Evolutionary conservation across 2,113 vertebrate genomes (phyloP).

Genomic region (Oreotrochilus melanogaster): DNA sequence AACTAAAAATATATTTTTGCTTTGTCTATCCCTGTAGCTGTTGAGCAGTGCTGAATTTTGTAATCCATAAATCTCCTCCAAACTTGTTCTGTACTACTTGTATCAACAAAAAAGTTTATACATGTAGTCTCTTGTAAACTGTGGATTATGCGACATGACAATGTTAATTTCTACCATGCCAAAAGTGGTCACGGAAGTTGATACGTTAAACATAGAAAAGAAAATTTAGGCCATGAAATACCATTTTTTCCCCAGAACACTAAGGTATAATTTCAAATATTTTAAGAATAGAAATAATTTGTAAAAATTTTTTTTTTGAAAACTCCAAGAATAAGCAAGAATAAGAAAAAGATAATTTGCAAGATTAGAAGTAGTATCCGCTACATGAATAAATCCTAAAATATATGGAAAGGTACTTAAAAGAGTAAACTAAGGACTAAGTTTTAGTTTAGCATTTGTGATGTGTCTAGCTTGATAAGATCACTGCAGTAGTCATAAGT

Average conservation of each 20-base stretch:
- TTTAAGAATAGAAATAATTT: not conserved
- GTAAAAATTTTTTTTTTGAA: not conserved
- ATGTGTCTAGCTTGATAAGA: too few relatives aligned
- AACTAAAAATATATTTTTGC: not conserved
- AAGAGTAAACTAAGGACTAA: not conserved
- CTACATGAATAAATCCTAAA: not conserved
- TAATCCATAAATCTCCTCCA: not conserved
- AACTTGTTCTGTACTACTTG: not conserved
- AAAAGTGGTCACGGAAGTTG: not conserved
- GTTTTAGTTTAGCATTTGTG: not conserved
- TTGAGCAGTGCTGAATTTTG: not conserved
- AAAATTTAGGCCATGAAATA: not conserved
- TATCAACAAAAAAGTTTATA: not conserved
- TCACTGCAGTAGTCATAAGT: not conserved
- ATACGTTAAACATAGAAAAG: not conserved
- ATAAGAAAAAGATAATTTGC: not conserved
- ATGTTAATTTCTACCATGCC: not conserved
- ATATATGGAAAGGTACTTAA: not conserved
- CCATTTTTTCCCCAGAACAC: not conserved
- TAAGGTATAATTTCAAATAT: not conserved
- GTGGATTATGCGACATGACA: not conserved
- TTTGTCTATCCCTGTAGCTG: not conserved
- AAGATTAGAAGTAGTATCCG: not conserved
- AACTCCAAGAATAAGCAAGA: not conserved
- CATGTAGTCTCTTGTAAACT: not conserved